Evolutionary conservation across 1,140 invertebrate genomes (phyloP), one percentile per base, ranked within the genome.

Genomic region (Trachymyrmex cornetzi): DNA sequence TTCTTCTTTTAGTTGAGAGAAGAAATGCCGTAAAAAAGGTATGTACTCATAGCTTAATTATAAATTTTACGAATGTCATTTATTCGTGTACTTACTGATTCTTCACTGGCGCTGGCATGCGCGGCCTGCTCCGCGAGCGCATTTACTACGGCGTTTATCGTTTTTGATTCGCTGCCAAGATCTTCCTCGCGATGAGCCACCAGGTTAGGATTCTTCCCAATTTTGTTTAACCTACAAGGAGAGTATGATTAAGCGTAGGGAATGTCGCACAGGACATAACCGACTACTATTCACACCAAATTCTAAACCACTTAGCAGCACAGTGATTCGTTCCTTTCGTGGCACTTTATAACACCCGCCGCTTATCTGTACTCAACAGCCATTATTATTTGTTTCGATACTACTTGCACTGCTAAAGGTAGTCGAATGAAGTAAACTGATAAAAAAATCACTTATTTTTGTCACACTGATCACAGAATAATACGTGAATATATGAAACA

Each of bases 181-280:
- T 98, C 97, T 95, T 98, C 98, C 94, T 99, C 98, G 75, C 98
- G 96, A 93, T 99, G 98, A 87, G 98, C 98, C 87, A 99, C 98
- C 91, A 99, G 97, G 94, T 98, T 99, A 66, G 99, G 99, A 96
- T 99, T 99, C 96, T 99, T 99, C 72, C 99, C 99, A 94, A 99
- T 99, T 96, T 99, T 99, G 96, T 99, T 99, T 89, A 99, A 96
- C 96, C 98, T 97, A 94, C 61, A 94, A 93, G 77, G 93, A 93
- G 91, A 95, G 93, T 89, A 94, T 87, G 92, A 94, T 95, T 95
- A 95, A 95, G 95, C 95, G 95, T 95, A 95, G 95, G 95, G 95
- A 95, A 95, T 94, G 95, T 95, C 74, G 91, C 92, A 95, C 77
- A 63, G 69, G 85, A 87, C 90, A 94, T 94, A 93, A 94, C 94